Evolutionary conservation across 2,113 vertebrate species (phyloP).

Genomic region (Plotosus lineatus): DNA sequence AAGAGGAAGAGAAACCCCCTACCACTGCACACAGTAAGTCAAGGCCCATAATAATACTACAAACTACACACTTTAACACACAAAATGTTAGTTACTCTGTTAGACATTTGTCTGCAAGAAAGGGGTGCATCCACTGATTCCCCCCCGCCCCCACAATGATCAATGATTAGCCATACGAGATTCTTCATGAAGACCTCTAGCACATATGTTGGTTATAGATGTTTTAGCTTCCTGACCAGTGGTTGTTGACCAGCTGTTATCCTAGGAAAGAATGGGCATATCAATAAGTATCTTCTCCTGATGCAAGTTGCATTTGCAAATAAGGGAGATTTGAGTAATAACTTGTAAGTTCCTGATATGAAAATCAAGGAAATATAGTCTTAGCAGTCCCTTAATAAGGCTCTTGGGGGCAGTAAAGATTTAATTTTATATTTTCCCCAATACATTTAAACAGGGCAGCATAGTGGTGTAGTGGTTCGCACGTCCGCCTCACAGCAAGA

Average conservation of each 20-base stretch:
- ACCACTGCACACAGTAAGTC: slow-evolving; percentile 85
- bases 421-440: no score
- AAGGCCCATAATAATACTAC: neutral
- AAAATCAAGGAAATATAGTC: neutral
- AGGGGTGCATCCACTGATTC: neutral
- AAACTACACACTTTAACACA: neutral
- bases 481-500: no score
- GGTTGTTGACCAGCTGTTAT: neutral
- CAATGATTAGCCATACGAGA: neutral
- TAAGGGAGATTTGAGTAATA: neutral
- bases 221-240: neutral
- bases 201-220: neutral
- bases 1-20: slow-evolving; percentile 88
- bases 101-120: neutral
- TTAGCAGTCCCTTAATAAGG: neutral
- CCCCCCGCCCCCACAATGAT: no score
- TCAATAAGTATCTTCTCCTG: neutral
- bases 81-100: neutral
- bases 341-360: neutral
- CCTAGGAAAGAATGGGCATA: neutral
- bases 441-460: no score
- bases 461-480: no score
- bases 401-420: no score
- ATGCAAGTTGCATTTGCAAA: neutral
- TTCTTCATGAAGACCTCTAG: neutral